Conservation (phyloP, 2,797 vertebrate species). For the Molossus alvarezi region DNA sequence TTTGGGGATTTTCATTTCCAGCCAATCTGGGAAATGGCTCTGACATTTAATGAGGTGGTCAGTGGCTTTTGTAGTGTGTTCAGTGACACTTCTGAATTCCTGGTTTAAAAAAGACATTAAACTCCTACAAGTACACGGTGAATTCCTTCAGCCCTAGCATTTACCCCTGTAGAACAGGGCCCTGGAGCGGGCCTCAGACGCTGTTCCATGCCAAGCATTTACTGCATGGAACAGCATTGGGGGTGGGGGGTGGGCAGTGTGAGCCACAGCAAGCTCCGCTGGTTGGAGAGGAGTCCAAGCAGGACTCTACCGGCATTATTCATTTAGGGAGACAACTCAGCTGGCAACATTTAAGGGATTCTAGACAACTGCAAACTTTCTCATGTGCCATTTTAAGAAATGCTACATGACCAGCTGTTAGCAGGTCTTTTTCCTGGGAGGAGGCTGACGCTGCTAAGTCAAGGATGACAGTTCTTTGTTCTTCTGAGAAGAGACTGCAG, state of each 20-base stretch:
- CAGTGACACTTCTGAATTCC: conserved; percentile 19
- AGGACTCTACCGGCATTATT: neutral
- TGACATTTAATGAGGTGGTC: conserved; percentile 57
- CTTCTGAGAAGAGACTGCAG: neutral
- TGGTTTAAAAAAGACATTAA: conserved; percentile 47
- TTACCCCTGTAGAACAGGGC: neutral
- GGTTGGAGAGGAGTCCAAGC: neutral
- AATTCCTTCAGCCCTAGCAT: conserved; percentile 23
- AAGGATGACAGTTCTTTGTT: conserved; percentile 35
- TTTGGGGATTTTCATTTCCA: neutral
- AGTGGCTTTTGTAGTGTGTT: neutral
- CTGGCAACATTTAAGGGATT: neutral
- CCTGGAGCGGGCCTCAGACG: neutral
- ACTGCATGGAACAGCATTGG: neutral
- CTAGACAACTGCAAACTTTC: neutral
- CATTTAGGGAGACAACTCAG: neutral
- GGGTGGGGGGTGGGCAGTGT: accelerated
- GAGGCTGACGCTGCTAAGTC: neutral
- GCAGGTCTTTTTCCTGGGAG: neutral
- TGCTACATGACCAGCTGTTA: neutral
- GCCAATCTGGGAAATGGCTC: neutral
- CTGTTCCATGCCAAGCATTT: accelerated
- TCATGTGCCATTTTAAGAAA: neutral
- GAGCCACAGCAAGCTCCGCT: neutral
- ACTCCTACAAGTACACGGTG: neutral